Conservation (phyloP, 1,140 invertebrate species). For the Uloborus diversus region DNA sequence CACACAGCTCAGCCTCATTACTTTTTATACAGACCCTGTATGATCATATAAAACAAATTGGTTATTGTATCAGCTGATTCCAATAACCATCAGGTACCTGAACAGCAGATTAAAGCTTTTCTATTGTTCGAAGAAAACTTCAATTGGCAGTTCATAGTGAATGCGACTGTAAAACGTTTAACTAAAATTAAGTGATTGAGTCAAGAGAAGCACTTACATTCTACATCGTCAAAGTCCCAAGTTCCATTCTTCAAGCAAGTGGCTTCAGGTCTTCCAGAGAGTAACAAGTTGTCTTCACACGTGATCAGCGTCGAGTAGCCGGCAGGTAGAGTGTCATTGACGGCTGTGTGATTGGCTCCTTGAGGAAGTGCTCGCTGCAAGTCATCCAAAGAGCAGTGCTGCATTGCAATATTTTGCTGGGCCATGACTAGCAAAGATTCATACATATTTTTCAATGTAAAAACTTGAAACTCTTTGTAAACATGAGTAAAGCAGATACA, state of each 20-base stretch:
- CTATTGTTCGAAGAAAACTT: background rate
- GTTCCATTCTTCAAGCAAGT: background rate
- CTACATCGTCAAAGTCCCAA: background rate
- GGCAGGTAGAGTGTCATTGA: background rate
- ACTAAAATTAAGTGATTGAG: too few relatives aligned
- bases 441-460: too few relatives aligned
- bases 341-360: too few relatives aligned
- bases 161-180: too few relatives aligned
- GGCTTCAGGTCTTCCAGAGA: background rate
- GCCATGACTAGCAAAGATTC: too few relatives aligned
- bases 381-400: too few relatives aligned
- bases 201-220: constrained; percentile 1
- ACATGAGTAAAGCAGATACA: too few relatives aligned
- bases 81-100: background rate
- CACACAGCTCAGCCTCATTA: too few relatives aligned
- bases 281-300: background rate
- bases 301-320: background rate
- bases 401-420: too few relatives aligned
- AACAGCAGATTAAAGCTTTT: background rate
- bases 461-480: too few relatives aligned
- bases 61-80: background rate
- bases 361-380: too few relatives aligned
- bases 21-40: too few relatives aligned
- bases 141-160: background rate
- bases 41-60: background rate